Conservation (phyloP, 2,888 invertebrate genomes). For the Dryadula phaetusa region DNA sequence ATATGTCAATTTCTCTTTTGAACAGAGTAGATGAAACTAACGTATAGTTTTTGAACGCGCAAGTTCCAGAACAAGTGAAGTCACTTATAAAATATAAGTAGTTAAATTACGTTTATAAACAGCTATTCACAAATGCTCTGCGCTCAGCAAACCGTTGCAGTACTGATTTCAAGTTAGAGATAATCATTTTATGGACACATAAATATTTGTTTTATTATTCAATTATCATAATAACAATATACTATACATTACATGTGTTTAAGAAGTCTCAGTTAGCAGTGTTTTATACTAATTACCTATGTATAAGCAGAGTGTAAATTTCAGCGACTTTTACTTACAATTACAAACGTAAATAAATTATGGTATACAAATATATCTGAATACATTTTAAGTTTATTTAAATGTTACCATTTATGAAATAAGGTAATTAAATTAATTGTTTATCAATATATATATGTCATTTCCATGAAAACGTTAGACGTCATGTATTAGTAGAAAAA, state of each 20-base stretch:
- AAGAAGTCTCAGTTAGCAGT: constrained; percentile 5
- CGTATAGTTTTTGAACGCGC: too few species aligned
- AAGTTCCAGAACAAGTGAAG: not conserved
- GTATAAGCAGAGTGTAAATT: constrained; percentile 7
- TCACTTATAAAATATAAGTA: not conserved
- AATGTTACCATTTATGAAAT: too few species aligned
- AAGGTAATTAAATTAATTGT: too few species aligned
- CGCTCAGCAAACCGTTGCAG: constrained; percentile 35
- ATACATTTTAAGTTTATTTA: too few species aligned
- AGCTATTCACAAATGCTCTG: constrained; percentile 21
- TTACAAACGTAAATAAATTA: not conserved
- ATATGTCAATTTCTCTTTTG: too few species aligned
- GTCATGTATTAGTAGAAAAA: too few species aligned
- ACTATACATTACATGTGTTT: constrained; percentile 18
- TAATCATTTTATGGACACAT: constrained; percentile 29
- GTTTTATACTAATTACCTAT: constrained; percentile 9
- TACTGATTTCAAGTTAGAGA: constrained; percentile 30
- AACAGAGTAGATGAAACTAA: too few species aligned
- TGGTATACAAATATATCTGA: not conserved
- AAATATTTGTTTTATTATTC: constrained; percentile 29
- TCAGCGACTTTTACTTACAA: constrained; percentile 3
- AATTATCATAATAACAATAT: constrained; percentile 26
- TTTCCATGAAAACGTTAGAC: too few species aligned
- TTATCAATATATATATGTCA: too few species aligned
- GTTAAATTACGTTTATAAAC: constrained; percentile 7